phyloP scores from a whole-genome alignment of 2,113 vertebrate species.

The Dolichotis patagonum region DNA sequence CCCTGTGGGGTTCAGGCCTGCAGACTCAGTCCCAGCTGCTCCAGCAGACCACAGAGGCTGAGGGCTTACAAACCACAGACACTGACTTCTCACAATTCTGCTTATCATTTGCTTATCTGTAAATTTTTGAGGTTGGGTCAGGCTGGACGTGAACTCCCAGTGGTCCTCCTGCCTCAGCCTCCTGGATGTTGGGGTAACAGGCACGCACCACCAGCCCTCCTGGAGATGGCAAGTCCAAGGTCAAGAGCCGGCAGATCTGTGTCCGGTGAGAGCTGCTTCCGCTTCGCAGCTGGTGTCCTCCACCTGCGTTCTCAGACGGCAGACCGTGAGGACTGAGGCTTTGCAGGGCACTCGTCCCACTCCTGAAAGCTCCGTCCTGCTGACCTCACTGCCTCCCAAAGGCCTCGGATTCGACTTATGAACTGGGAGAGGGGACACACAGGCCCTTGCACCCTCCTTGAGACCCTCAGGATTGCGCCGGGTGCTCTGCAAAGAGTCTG shows the following conservation, averaged over 20 bases:
- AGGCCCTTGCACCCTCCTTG: background rate
- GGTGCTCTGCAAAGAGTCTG: background rate
- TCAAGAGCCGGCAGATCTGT: background rate
- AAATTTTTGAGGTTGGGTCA: background rate
- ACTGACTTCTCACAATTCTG: no score
- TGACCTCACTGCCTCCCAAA: background rate
- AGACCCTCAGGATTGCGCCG: background rate
- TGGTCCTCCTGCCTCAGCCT: background rate
- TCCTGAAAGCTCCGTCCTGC: background rate
- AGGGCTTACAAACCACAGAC: no score
- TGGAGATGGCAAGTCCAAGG: background rate
- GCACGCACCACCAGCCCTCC: accelerated
- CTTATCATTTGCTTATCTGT: background rate
- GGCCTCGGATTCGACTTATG: accelerated
- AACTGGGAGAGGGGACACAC: background rate
- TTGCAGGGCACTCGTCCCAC: background rate
- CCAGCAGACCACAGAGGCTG: background rate
- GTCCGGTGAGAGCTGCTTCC: background rate
- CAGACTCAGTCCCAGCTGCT: background rate
- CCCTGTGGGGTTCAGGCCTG: background rate
- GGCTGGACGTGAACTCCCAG: background rate
- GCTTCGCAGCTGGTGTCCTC: no score
- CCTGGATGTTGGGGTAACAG: background rate
- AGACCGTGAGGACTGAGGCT: background rate
- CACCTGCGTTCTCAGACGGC: background rate